A percentile compares a stretch with the other conserved stretches of the same genome.
These are phyloP conservation scores for Oreortyx pictus DNA, from an alignment of 2,797 vertebrate species.

Conservation along the genomic window DNA sequence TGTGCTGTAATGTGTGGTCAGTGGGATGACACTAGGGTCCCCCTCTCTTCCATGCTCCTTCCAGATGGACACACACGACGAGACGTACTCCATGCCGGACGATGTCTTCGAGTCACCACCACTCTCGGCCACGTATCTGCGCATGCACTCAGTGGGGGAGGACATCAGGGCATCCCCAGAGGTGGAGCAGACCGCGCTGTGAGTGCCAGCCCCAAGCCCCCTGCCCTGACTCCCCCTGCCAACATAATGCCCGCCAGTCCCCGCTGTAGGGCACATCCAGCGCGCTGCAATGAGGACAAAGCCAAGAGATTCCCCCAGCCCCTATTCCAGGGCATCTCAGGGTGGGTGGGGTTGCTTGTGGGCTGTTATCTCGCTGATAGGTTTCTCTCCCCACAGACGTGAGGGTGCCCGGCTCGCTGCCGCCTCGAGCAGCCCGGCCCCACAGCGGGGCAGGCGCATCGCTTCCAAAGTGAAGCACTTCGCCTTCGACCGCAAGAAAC, in stretches of 20 bases:
- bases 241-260: rapidly evolving
- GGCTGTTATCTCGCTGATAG: background rate
- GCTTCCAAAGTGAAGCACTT: slow-evolving; percentile 93
- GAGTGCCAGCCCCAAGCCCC: slow-evolving; percentile 66
- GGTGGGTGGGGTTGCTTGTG: rapidly evolving
- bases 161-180: slow-evolving; percentile 63
- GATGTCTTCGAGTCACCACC: slow-evolving; percentile 97
- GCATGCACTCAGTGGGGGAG: slow-evolving; percentile 54
- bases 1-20: background rate
- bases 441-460: slow-evolving; percentile 86
- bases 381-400: slow-evolving; percentile 71
- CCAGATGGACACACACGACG: slow-evolving; percentile 87
- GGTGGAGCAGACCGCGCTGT: slow-evolving; percentile 79
- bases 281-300: rapidly evolving
- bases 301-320: background rate
- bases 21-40: background rate
- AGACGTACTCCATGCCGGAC: slow-evolving; percentile 91
- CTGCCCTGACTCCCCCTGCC: background rate
- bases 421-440: rapidly evolving
- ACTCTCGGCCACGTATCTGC: slow-evolving; percentile 83
- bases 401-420: slow-evolving; percentile 62
- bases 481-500: slow-evolving; percentile 91
- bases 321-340: background rate
- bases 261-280: rapidly evolving
- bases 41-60: background rate